Percentiles rank a stretch among this genome's conserved stretches.
These are phyloP conservation scores for Callipepla californica DNA, from an alignment of 2,113 vertebrate genomes.

Conservation along the genomic window DNA sequence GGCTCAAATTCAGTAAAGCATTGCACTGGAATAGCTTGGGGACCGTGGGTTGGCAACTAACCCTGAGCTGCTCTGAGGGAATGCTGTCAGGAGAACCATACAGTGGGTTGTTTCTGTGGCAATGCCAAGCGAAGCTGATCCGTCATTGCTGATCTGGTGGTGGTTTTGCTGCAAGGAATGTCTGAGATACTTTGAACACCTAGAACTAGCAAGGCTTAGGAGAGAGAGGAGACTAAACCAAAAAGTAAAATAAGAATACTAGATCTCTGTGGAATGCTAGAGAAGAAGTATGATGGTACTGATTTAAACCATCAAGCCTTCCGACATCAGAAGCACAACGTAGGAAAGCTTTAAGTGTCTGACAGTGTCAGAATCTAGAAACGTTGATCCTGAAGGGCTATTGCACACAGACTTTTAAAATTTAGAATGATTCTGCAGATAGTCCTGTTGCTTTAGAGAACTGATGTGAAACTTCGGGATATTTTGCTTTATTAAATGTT, in stretches of 20 bases:
- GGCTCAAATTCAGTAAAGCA: not conserved
- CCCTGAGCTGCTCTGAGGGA: not conserved
- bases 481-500: too few relatives aligned
- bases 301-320: not conserved
- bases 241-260: not conserved
- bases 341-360: not conserved
- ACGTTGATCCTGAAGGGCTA: not conserved
- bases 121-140: not conserved
- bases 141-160: not conserved
- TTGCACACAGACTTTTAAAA: not conserved
- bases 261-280: not conserved
- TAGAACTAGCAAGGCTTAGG: not conserved
- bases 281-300: not conserved
- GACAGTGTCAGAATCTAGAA: not conserved
- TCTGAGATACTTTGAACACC: not conserved
- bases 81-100: not conserved
- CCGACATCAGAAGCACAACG: not conserved
- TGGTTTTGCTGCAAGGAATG: not conserved
- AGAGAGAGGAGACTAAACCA: not conserved
- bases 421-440: not conserved
- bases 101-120: not conserved
- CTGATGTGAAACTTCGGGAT: not conserved
- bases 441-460: not conserved
- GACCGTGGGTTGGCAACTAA: not conserved
- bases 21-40: not conserved